Evolutionary conservation across 2,888 invertebrate species (phyloP).

Genomic region (Cheilosia vulpina): DNA sequence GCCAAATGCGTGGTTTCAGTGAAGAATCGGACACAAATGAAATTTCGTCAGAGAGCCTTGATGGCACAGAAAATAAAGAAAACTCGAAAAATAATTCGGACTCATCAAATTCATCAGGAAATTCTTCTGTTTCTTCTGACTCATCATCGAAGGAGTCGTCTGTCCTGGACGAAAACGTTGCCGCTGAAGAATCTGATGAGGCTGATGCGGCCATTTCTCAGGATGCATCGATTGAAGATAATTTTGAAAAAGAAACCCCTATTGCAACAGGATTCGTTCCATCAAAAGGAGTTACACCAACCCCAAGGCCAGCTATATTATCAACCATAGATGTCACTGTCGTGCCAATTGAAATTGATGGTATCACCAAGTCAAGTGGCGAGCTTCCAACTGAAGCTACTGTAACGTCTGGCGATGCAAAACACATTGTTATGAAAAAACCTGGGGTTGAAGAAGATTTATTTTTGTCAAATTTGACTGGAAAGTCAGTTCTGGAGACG

Average conservation of each 20-base stretch:
- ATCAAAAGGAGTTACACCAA: constrained; percentile 7
- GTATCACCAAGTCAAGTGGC: constrained; percentile 20
- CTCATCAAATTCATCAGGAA: constrained; percentile 46
- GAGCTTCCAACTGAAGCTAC: constrained; percentile 10
- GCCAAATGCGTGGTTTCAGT: constrained; percentile 49
- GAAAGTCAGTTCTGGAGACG: background rate
- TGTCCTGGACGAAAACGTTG: constrained; percentile 50
- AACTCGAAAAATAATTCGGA: constrained; percentile 5
- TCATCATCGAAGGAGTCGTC: constrained; percentile 2
- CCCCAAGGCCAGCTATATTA: constrained; percentile 2
- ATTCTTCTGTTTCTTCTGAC: constrained; percentile 46
- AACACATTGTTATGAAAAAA: constrained; percentile 36
- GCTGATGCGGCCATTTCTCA: constrained; percentile 4
- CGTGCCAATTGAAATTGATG: constrained; percentile 1
- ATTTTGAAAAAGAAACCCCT: constrained; percentile 7
- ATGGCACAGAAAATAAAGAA: constrained; percentile 2
- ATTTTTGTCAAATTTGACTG: background rate
- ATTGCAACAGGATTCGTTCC: background rate
- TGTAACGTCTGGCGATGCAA: constrained; percentile 3
- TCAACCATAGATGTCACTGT: background rate
- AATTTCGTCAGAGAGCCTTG: background rate
- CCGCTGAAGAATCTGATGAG: constrained; percentile 75
- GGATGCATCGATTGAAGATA: constrained; percentile 35
- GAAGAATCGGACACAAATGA: constrained; percentile 28
- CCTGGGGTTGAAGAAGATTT: constrained; percentile 26